These are phyloP conservation scores for Actenoides lindsayi DNA, from an alignment of 2,113 vertebrate species.

Conservation along the genomic window DNA sequence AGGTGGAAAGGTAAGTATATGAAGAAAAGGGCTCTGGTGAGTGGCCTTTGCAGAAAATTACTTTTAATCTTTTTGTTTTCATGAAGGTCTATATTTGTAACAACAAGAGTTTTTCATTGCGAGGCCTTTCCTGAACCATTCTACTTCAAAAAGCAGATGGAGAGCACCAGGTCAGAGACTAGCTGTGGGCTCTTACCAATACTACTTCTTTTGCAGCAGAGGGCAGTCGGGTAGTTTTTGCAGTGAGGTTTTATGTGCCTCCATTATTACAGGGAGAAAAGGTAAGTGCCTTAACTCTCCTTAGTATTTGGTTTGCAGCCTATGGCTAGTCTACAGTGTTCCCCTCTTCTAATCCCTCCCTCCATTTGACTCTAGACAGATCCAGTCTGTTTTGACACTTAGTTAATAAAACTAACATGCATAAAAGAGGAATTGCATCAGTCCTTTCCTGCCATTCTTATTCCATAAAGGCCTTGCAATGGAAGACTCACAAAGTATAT, in stretches of 20 bases:
- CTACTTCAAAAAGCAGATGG: slow-evolving; percentile 73
- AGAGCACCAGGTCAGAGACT: slow-evolving; percentile 76
- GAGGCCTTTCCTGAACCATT: slow-evolving; percentile 78
- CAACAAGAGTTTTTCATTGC: slow-evolving; percentile 84
- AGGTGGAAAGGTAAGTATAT: slow-evolving; percentile 90
- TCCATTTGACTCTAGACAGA: slow-evolving; percentile 44
- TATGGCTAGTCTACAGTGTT: slow-evolving; percentile 71
- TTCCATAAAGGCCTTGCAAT: slow-evolving; percentile 85
- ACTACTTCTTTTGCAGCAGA: slow-evolving; percentile 71
- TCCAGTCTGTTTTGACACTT: neutral
- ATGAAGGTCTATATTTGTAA: slow-evolving; percentile 44
- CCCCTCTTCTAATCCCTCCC: neutral
- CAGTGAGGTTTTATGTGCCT: slow-evolving; percentile 1
- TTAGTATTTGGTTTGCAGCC: slow-evolving; percentile 76
- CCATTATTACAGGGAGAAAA: slow-evolving; percentile 46
- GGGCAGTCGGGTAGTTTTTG: slow-evolving; percentile 52
- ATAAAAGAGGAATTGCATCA: neutral
- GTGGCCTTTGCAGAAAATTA: slow-evolving; percentile 86
- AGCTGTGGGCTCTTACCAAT: slow-evolving; percentile 81
- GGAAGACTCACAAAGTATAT: slow-evolving; percentile 80
- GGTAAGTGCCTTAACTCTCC: slow-evolving; percentile 59
- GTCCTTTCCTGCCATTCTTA: neutral
- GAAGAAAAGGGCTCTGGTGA: slow-evolving; percentile 90
- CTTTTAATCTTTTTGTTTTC: slow-evolving; percentile 70
- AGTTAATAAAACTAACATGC: neutral